These are phyloP conservation scores for Xylocampa areola DNA, from an alignment of 2,888 invertebrate species.

Conservation along the genomic window DNA sequence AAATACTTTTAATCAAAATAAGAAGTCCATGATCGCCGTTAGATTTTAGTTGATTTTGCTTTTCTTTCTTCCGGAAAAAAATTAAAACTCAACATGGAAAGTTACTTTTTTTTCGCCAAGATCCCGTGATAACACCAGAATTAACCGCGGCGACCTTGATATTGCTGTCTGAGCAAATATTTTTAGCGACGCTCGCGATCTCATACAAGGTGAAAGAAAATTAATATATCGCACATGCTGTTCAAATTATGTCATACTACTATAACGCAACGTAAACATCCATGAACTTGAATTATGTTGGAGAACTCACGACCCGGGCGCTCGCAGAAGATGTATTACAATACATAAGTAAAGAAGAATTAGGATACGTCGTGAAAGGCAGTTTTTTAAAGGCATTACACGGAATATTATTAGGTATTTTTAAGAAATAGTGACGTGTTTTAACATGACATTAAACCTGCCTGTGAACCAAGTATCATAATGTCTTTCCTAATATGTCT, in stretches of 20 bases:
- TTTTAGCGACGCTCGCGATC: slow-evolving; percentile 81
- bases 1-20: too few species aligned
- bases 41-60: too few species aligned
- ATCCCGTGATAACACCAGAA: slow-evolving; percentile 64
- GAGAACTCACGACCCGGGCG: slow-evolving; percentile 35
- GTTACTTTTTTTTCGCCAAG: slow-evolving; percentile 19
- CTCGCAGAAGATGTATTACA: slow-evolving; percentile 23
- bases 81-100: slow-evolving; percentile 23
- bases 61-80: too few species aligned
- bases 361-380: not conserved
- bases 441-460: too few species aligned
- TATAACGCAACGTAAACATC: slow-evolving; percentile 68
- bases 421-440: too few species aligned
- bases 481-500: too few species aligned
- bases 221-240: slow-evolving; percentile 74
- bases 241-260: slow-evolving; percentile 75
- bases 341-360: slow-evolving; percentile 3
- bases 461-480: too few species aligned
- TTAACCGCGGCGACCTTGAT: slow-evolving; percentile 79
- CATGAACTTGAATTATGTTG: slow-evolving; percentile 64
- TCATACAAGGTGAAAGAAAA: slow-evolving; percentile 74
- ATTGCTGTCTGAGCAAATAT: slow-evolving; percentile 81
- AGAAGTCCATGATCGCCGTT: too few species aligned
- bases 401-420: too few species aligned
- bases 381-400: too few species aligned